Evolutionary conservation across 2,797 vertebrate genomes (phyloP), one percentile per base, ranked within the genome.

Genomic region (Ceryle rudis): DNA sequence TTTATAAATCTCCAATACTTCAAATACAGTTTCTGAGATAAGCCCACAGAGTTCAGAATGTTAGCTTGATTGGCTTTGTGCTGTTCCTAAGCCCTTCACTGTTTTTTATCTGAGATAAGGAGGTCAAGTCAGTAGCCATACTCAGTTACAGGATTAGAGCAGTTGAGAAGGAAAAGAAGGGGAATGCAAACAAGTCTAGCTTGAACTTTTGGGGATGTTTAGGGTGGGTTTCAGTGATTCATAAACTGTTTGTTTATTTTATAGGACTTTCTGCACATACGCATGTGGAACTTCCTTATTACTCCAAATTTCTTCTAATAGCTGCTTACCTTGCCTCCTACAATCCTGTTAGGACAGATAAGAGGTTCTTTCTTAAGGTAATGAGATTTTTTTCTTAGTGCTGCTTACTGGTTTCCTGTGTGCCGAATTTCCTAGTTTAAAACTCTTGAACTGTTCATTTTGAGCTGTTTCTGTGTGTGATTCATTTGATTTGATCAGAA

Each of bases 301-400:
- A 99, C 96, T 99, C 99, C 86, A 99, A 99, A 96, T 99, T 99
- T 98, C 98, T 99, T 92, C 97, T 99, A 62, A 99, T 99, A 31
- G 99, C 99, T 81, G 99, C 99, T 20, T 99, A 99, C 93, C 98
- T 99, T 86, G 99, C 99, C 5, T 99, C 99, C 42, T 99, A 99
- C 97, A 99, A 99, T 97, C 99, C 99, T 31, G 98, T 99, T 22
- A 98, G 99, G 96, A 99, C 99, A 60, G 99, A 99, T 96, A 99
- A 99, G 64, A 99, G 99, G 84, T 99, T 99, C 98, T 99, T 99
- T 88, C 91, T 99, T 65, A 99, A 99, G 99, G 99, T 99, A 97
- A 89, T 31, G 77, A 57, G 49, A 46, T 58, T 72, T 46, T 91
- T 89, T 78, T 61, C 21, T 74, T 65, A 10, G 3, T 80, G 20